Evolutionary conservation across 2,888 invertebrate genomes (phyloP).

Genomic region (Rhimphoctona megacephalus): DNA sequence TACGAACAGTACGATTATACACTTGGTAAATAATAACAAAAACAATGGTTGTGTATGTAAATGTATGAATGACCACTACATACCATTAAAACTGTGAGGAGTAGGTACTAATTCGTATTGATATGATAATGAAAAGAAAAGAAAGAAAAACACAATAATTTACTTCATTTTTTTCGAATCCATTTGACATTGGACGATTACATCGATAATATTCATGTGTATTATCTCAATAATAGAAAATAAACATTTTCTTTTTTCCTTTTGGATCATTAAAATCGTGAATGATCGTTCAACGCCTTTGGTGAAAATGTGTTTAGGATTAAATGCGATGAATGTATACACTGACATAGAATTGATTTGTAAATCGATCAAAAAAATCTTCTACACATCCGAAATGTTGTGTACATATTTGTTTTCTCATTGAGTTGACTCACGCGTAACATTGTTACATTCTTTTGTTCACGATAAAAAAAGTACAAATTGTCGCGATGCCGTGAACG

Average conservation of each 20-base stretch:
- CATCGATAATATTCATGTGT: conserved; percentile 54
- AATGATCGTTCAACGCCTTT: conserved; percentile 30
- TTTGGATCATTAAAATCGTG: conserved; percentile 27
- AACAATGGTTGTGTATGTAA: conserved; percentile 33
- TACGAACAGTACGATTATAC: conserved; percentile 35
- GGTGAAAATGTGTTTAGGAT: conserved; percentile 18
- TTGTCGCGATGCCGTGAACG: not conserved
- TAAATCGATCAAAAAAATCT: conserved; percentile 7
- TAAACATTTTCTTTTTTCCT: conserved; percentile 10
- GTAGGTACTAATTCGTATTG: conserved; percentile 43
- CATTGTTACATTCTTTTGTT: not conserved
- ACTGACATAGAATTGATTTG: conserved; percentile 48
- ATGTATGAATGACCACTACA: conserved; percentile 30
- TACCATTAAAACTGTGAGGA: conserved; percentile 52
- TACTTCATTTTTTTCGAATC: conserved; percentile 59
- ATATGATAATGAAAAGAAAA: conserved; percentile 11
- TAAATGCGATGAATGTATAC: not conserved
- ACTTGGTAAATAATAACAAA: conserved; percentile 18
- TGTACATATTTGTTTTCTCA: not conserved
- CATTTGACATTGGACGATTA: conserved; percentile 61
- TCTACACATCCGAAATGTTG: conserved; percentile 2
- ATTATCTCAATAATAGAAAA: conserved; percentile 55
- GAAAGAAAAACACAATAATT: conserved; percentile 59
- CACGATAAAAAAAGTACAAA: not conserved
- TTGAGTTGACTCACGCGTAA: not conserved